Conservation (phyloP, 2,113 vertebrate genomes). For the Microcebus jonahi region DNA sequence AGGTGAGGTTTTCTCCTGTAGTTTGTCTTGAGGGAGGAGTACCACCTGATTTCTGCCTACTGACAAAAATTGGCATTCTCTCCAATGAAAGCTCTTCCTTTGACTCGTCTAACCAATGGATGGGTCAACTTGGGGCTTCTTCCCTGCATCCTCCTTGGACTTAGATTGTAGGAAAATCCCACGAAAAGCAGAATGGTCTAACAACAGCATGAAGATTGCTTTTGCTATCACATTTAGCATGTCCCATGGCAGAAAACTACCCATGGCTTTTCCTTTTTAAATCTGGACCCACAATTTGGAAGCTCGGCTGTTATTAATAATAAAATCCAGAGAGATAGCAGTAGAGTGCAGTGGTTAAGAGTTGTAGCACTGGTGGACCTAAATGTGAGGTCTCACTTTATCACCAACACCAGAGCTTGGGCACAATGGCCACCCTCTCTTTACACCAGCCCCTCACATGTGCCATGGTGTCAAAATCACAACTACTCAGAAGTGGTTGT, state of each 20-base stretch:
- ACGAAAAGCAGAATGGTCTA: background rate
- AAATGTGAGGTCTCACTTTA: background rate
- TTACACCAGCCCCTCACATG: rapidly evolving
- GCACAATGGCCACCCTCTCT: background rate
- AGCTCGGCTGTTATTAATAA: background rate
- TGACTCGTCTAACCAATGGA: background rate
- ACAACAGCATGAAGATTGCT: background rate
- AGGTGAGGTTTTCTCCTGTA: background rate
- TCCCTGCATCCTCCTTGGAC: background rate
- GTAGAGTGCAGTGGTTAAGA: background rate
- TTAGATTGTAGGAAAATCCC: background rate
- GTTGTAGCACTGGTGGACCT: background rate
- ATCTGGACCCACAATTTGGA: background rate
- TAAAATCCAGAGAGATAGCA: background rate
- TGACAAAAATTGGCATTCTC: background rate
- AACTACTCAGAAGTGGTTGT: background rate
- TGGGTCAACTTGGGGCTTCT: background rate
- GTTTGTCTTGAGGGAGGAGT: background rate
- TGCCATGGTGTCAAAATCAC: background rate
- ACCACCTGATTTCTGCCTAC: background rate
- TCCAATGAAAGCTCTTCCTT: background rate
- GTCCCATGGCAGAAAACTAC: background rate
- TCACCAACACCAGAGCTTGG: background rate
- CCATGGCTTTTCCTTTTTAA: background rate
- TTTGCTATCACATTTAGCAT: background rate